A percentile compares a stretch with the other conserved stretches of the same genome.
phyloP scores from a whole-genome alignment of 2,113 vertebrate species.

The Triplophysa rosa region DNA sequence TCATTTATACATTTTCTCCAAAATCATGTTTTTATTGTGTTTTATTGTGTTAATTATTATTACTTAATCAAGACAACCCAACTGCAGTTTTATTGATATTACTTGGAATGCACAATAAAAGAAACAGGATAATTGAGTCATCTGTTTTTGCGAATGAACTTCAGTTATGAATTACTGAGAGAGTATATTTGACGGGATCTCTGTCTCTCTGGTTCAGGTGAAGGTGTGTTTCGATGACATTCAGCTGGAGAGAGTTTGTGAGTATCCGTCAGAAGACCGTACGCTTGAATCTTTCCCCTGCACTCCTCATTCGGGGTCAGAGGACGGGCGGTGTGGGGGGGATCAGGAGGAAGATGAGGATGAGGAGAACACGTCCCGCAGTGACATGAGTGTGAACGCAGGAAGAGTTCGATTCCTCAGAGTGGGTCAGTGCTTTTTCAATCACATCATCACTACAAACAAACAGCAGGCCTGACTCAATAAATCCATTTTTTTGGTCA shows the following conservation, averaged over 20 bases:
- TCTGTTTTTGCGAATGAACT: too few species aligned
- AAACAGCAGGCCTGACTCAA: too few species aligned
- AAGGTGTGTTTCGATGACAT: conserved; percentile 73
- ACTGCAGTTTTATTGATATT: too few species aligned
- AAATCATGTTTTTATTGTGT: too few species aligned
- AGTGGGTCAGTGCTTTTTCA: conserved; percentile 71
- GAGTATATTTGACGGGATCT: background rate
- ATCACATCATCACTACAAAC: conserved; percentile 57
- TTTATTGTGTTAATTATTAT: too few species aligned
- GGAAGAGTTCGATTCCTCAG: conserved; percentile 55
- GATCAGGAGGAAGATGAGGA: conserved; percentile 50
- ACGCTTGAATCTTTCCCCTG: conserved; percentile 50
- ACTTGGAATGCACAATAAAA: too few species aligned
- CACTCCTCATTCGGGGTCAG: conserved; percentile 41
- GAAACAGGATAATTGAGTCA: too few species aligned
- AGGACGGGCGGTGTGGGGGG: conserved; percentile 34
- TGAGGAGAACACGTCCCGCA: conserved; percentile 51
- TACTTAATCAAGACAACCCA: too few species aligned
- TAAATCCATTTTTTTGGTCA: background rate
- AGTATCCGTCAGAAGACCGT: conserved; percentile 73
- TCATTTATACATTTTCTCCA: too few species aligned
- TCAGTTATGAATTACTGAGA: too few species aligned
- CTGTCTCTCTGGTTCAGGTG: conserved; percentile 55
- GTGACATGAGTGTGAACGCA: conserved; percentile 44
- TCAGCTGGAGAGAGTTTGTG: conserved; percentile 72